Evolutionary conservation across 2,113 vertebrate species (phyloP).

Genomic region (Triplophysa tibetana): DNA sequence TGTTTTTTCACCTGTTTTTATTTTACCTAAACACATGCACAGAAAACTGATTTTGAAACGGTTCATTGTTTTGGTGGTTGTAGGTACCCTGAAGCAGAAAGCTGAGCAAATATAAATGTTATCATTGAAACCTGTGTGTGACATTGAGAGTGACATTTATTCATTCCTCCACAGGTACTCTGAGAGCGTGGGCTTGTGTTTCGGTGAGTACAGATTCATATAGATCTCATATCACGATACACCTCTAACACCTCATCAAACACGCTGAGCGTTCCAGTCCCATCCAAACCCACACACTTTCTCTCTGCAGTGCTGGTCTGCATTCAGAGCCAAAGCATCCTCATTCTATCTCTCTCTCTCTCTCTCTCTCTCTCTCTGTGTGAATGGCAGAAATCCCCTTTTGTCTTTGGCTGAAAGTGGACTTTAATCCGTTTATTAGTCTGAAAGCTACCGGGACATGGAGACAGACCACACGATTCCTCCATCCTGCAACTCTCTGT

Average conservation of each 20-base stretch:
- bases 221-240: constrained; percentile 16
- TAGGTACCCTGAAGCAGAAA: background rate
- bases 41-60: too few species aligned
- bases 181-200: background rate
- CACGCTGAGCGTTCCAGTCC: constrained; percentile 3
- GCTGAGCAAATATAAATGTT: background rate
- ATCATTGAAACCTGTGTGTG: background rate
- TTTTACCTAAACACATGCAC: too few species aligned
- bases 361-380: constrained; percentile 8
- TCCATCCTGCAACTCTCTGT: constrained; percentile 24
- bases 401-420: constrained; percentile 78
- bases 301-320: constrained; percentile 32
- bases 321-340: constrained; percentile 55
- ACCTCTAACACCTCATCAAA: constrained; percentile 19
- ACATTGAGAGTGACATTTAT: background rate
- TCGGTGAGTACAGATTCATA: constrained; percentile 34
- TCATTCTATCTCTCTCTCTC: constrained; percentile 17
- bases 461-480: constrained; percentile 67
- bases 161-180: constrained; percentile 4
- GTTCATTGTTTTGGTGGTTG: too few species aligned
- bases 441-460: constrained; percentile 75
- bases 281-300: constrained; percentile 31
- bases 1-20: too few species aligned
- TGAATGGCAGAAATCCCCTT: constrained; percentile 63
- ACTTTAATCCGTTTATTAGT: constrained; percentile 80